Percentiles rank a stretch among this genome's conserved stretches.
Evolutionary conservation across 2,888 invertebrate species (phyloP).

Genomic region (Oasisia sp.): DNA sequence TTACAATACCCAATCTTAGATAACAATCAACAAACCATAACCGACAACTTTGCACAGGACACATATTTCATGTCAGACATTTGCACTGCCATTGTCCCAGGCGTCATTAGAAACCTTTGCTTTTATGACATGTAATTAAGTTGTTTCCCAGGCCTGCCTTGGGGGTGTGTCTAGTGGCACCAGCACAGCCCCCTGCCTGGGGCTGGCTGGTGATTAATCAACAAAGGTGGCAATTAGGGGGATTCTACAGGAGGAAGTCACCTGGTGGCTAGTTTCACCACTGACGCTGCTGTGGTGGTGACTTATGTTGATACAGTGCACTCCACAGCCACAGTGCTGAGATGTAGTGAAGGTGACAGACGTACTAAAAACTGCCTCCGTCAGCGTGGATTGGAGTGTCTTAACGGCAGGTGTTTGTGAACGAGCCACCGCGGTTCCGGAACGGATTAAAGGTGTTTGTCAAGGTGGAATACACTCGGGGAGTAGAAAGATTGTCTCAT

Average conservation of each 20-base stretch:
- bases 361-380: background rate
- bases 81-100: background rate
- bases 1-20: background rate
- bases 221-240: conserved; percentile 13
- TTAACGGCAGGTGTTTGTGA: background rate
- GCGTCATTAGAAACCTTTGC: background rate
- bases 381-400: background rate
- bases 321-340: background rate
- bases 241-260: background rate
- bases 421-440: background rate
- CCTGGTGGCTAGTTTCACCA: background rate
- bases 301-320: background rate
- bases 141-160: background rate
- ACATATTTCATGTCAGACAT: background rate
- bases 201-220: background rate
- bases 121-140: conserved; percentile 17
- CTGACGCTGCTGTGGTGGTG: background rate
- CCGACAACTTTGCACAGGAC: background rate
- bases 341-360: background rate
- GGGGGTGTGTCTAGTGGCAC: background rate
- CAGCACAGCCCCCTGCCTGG: background rate
- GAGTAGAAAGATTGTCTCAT: background rate
- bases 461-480: background rate
- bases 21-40: background rate
- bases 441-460: background rate